Percentiles rank a stretch among this genome's conserved stretches.
These are phyloP conservation scores for Hermetia illucens DNA, from an alignment of 1,140 invertebrate genomes.

Conservation along the genomic window DNA sequence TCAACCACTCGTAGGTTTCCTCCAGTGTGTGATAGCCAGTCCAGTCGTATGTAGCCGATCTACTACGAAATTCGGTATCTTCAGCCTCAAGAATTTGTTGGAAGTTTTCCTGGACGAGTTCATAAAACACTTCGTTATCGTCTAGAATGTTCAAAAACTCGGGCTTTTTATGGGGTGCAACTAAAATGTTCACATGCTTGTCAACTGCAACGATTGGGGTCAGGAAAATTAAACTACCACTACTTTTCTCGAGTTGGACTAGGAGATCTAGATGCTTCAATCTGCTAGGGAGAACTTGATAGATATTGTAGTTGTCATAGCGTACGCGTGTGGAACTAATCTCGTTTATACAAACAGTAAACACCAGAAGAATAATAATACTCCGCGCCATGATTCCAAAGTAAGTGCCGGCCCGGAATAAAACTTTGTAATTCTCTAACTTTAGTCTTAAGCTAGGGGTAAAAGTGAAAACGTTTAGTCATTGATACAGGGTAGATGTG, in stretches of 20 bases:
- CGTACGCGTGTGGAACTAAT: too few relatives aligned
- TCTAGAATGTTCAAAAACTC: constrained; percentile 7
- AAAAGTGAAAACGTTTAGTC: too few relatives aligned
- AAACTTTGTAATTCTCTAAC: too few relatives aligned
- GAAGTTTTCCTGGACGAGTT: constrained; percentile 22
- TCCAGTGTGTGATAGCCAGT: constrained; percentile 32
- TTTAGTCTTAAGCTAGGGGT: too few relatives aligned
- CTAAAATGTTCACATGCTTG: constrained; percentile 7
- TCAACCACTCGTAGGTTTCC: constrained; percentile 35
- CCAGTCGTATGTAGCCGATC: constrained; percentile 17
- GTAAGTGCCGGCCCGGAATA: too few relatives aligned
- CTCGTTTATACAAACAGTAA: too few relatives aligned
- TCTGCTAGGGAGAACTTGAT: constrained; percentile 18
- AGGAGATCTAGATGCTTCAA: constrained; percentile 19
- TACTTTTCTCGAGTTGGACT: background rate
- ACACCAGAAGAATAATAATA: too few relatives aligned
- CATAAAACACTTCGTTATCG: constrained; percentile 1
- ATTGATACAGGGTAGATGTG: too few relatives aligned
- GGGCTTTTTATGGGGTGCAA: constrained; percentile 12
- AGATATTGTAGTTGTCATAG: constrained; percentile 30
- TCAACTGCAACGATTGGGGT: constrained; percentile 2
- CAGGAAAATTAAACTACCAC: background rate
- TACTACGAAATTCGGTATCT: constrained; percentile 6
- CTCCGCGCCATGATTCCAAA: too few relatives aligned
- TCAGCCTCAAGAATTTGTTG: constrained; percentile 24